Evolutionary conservation across 64 coral and sea anemone genomes (phyloP).

Genomic region (Montipora cactus): DNA sequence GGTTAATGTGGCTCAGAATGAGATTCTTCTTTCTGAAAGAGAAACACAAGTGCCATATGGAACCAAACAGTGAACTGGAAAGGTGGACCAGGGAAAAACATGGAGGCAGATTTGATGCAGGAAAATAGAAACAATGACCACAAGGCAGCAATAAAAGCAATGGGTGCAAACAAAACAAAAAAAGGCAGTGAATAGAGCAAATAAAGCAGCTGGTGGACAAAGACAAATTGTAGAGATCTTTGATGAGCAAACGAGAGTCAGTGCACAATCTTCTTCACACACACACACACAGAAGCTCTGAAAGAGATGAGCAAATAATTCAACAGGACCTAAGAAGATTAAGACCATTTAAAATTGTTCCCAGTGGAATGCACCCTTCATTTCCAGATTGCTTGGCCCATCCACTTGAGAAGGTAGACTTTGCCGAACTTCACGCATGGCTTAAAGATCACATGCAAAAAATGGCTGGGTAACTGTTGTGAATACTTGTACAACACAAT

Average conservation of each 20-base stretch:
- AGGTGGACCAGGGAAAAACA: slow-evolving; percentile 22
- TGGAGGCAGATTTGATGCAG: slow-evolving; percentile 38
- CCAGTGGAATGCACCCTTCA: slow-evolving; percentile 37
- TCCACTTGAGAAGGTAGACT: slow-evolving; percentile 43
- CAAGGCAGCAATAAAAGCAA: slow-evolving; percentile 35
- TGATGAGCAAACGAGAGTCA: slow-evolving; percentile 11
- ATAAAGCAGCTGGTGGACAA: slow-evolving; percentile 35
- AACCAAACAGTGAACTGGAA: slow-evolving; percentile 70
- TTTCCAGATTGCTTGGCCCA: slow-evolving; percentile 39
- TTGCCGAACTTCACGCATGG: slow-evolving; percentile 44
- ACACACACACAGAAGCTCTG: slow-evolving; percentile 2
- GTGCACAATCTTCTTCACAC: slow-evolving; percentile 39
- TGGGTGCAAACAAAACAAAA: slow-evolving; percentile 52
- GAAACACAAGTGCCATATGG: slow-evolving; percentile 43
- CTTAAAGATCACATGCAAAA: slow-evolving; percentile 27
- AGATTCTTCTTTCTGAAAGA: slow-evolving; percentile 36
- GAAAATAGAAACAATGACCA: slow-evolving; percentile 54
- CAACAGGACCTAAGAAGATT: slow-evolving; percentile 13
- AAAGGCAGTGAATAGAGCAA: slow-evolving; percentile 38
- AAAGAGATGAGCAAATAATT: slow-evolving; percentile 47
- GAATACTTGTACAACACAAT: slow-evolving; percentile 22
- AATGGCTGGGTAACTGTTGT: background rate
- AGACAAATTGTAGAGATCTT: slow-evolving; percentile 48
- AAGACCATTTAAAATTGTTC: slow-evolving; percentile 36
- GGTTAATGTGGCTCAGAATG: slow-evolving; percentile 50